Percentiles rank a stretch among this genome's conserved stretches.
These are phyloP conservation scores for Trididemnum miniatum DNA, from an alignment of 23 tunicate species.

Conservation along the genomic window DNA sequence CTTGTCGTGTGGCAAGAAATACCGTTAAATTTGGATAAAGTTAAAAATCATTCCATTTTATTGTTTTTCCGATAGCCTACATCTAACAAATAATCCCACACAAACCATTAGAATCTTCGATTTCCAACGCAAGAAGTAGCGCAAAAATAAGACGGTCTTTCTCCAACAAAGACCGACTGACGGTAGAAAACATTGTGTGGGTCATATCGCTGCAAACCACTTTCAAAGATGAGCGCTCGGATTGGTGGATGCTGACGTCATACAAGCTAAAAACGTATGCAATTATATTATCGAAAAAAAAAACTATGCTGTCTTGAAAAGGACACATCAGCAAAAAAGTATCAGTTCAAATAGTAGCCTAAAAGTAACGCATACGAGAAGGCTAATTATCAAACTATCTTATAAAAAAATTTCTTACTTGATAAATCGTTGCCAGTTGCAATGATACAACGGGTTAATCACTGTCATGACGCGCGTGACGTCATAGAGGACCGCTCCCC, in stretches of 20 bases:
- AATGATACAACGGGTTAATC: conserved; percentile 71
- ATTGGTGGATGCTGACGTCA: conserved; percentile 81
- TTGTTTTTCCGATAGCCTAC: no score
- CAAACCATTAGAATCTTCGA: conserved; percentile 83
- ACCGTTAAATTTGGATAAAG: no score
- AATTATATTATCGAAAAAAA: neutral
- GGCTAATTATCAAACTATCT: no score
- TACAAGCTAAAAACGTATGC: conserved; percentile 58
- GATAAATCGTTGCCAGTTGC: conserved; percentile 80
- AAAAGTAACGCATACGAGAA: no score
- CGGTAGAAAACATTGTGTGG: conserved; percentile 52
- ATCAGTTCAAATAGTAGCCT: no score
- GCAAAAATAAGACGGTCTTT: conserved; percentile 66
- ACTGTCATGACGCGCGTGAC: conserved; percentile 50
- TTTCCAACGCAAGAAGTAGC: conserved; percentile 73
- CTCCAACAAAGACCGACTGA: conserved; percentile 58
- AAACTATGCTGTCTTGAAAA: neutral
- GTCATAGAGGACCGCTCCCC: conserved; percentile 81
- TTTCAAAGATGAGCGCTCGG: conserved; percentile 81
- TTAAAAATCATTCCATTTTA: no score
- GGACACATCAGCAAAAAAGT: no score
- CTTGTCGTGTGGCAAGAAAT: no score
- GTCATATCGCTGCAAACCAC: conserved; percentile 93
- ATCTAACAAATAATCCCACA: no score
- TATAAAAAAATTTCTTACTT: conserved; percentile 33